These are phyloP conservation scores for Drosophila monieri DNA, from an alignment of 2,888 invertebrate genomes.

Conservation along the genomic window DNA sequence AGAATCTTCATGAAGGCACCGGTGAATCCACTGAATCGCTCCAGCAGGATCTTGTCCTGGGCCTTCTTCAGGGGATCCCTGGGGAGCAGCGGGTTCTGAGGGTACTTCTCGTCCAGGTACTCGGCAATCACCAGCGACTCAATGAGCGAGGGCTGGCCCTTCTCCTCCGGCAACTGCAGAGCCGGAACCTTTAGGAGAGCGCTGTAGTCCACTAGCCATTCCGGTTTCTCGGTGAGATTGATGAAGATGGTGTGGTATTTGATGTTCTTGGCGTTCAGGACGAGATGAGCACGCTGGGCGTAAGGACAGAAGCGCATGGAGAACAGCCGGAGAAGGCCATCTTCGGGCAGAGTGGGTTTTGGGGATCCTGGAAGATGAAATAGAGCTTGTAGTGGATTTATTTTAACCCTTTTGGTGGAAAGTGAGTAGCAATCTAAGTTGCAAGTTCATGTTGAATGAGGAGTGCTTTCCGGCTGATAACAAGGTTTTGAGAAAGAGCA, in stretches of 20 bases:
- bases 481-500: neutral
- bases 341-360: conserved; percentile 86
- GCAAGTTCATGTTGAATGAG: neutral
- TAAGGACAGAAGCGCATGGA: conserved; percentile 94
- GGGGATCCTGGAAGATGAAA: conserved; percentile 86
- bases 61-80: conserved; percentile 83
- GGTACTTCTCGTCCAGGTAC: conserved; percentile 92
- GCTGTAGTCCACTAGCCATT: conserved; percentile 90
- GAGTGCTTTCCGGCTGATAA: neutral
- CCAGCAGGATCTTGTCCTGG: conserved; percentile 82
- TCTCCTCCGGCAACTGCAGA: conserved; percentile 87
- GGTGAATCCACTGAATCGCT: conserved; percentile 77
- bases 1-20: conserved; percentile 72
- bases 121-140: conserved; percentile 92
- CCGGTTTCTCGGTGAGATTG: conserved; percentile 91
- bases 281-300: conserved; percentile 90
- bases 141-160: conserved; percentile 86
- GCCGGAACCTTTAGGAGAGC: conserved; percentile 90
- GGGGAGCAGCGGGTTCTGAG: conserved; percentile 87
- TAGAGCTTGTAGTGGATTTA: neutral
- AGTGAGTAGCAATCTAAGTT: neutral
- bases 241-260: conserved; percentile 90
- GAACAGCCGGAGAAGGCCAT: conserved; percentile 89
- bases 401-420: too few species aligned
- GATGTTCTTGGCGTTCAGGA: conserved; percentile 91